Conservation (phyloP, 2,797 vertebrate genomes). For the Lacerta agilis region DNA sequence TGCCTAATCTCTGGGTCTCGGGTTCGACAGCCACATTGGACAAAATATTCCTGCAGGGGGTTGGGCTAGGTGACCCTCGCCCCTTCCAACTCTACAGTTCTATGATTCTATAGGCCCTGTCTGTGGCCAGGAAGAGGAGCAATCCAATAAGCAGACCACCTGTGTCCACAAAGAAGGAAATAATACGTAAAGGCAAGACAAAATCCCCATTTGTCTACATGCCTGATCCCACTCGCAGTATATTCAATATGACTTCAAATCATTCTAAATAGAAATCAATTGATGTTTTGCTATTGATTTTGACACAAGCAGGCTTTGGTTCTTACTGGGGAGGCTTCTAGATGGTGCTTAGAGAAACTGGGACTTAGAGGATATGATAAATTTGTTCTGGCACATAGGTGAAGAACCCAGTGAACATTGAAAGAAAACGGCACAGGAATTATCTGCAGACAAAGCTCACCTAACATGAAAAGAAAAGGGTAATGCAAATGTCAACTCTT, state of each 20-base stretch:
- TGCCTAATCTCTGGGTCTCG: too few species aligned
- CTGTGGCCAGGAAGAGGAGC: background rate
- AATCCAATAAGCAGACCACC: background rate
- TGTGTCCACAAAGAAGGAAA: background rate
- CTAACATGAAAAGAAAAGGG: background rate
- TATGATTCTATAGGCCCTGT: background rate
- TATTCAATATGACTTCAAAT: slow-evolving; percentile 10
- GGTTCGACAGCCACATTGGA: too few species aligned
- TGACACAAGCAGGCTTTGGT: slow-evolving; percentile 21
- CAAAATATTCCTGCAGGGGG: too few species aligned
- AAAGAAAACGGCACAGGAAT: background rate
- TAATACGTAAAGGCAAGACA: background rate
- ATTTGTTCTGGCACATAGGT: slow-evolving; percentile 11
- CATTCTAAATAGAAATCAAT: background rate
- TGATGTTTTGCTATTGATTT: slow-evolving; percentile 25
- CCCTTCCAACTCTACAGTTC: too few species aligned
- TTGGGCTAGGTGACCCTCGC: too few species aligned
- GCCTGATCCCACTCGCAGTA: accelerated
- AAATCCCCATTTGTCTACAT: background rate
- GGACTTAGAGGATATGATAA: slow-evolving; percentile 21
- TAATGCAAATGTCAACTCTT: background rate
- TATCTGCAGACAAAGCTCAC: background rate
- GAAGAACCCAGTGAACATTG: slow-evolving; percentile 11
- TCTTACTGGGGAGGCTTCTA: slow-evolving; percentile 25
- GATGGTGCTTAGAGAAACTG: slow-evolving; percentile 10